Conservation (phyloP, 2,113 vertebrate genomes). For the Pangasianodon hypophthalmus region DNA sequence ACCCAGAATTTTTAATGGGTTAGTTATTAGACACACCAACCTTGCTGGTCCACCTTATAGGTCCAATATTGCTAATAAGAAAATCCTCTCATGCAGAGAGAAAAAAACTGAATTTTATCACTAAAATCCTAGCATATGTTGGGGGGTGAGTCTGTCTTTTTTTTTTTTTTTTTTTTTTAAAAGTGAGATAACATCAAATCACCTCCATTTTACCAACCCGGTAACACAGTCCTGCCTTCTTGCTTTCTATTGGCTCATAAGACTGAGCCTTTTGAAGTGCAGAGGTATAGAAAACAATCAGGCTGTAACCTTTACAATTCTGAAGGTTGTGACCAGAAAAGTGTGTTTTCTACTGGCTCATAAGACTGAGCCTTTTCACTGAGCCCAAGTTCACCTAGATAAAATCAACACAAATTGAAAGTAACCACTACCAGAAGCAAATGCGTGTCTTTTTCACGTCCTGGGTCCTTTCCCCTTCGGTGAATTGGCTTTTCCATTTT, state of each 20-base stretch:
- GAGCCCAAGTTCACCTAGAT: background rate
- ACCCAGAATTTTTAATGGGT: background rate
- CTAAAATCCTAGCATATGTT: background rate
- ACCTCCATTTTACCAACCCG: background rate
- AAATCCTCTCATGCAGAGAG: background rate
- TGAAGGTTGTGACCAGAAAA: background rate
- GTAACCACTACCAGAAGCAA: no score
- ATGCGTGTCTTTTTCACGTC: background rate
- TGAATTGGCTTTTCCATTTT: background rate
- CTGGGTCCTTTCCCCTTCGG: background rate
- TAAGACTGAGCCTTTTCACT: background rate
- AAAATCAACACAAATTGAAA: background rate
- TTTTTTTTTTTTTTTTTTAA: no score
- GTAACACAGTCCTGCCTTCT: background rate
- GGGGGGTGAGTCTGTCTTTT: background rate
- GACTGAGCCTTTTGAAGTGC: background rate
- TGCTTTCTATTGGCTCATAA: background rate
- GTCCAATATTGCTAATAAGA: background rate
- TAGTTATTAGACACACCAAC: no score
- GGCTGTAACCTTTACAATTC: background rate
- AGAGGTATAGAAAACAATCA: background rate
- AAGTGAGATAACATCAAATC: no score
- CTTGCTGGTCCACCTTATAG: background rate
- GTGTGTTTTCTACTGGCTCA: background rate
- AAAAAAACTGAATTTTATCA: background rate